These are phyloP conservation scores for Cryptosula pallasiana DNA, from an alignment of 2,888 invertebrate species.

Conservation along the genomic window DNA sequence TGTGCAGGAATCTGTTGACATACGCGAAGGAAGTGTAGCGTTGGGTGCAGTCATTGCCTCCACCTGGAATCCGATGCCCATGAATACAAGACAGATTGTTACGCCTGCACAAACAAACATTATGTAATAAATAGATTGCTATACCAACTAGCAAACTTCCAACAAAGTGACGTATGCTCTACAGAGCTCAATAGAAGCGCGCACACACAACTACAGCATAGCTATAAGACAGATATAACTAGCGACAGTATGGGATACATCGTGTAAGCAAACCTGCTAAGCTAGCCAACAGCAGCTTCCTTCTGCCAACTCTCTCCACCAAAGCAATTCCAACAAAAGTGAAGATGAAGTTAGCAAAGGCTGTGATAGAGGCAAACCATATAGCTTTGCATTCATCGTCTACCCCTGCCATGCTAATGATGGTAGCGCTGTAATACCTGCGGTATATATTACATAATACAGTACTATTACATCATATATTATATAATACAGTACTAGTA, in stretches of 20 bases:
- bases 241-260: too few relatives aligned
- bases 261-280: conserved; percentile 46
- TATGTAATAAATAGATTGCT: too few relatives aligned
- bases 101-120: conserved; percentile 34
- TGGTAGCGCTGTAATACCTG: conserved; percentile 53
- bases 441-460: too few relatives aligned
- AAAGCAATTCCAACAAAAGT: conserved; percentile 48
- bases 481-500: too few relatives aligned
- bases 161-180: too few relatives aligned
- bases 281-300: conserved; percentile 44
- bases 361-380: conserved; percentile 48
- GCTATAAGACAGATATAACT: too few relatives aligned
- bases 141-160: too few relatives aligned
- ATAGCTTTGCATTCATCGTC: conserved; percentile 43
- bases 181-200: too few relatives aligned
- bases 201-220: too few relatives aligned
- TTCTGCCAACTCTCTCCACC: conserved; percentile 49
- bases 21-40: conserved; percentile 29
- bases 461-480: too few relatives aligned
- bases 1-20: background rate
- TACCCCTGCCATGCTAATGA: conserved; percentile 50
- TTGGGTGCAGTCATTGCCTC: conserved; percentile 39
- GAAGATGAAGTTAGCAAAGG: conserved; percentile 49
- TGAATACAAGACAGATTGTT: conserved; percentile 42
- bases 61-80: conserved; percentile 50